A percentile compares a stretch with the other conserved stretches of the same genome.
Conservation (phyloP, 1,140 invertebrate species). For the Euura saliciscinereae region DNA sequence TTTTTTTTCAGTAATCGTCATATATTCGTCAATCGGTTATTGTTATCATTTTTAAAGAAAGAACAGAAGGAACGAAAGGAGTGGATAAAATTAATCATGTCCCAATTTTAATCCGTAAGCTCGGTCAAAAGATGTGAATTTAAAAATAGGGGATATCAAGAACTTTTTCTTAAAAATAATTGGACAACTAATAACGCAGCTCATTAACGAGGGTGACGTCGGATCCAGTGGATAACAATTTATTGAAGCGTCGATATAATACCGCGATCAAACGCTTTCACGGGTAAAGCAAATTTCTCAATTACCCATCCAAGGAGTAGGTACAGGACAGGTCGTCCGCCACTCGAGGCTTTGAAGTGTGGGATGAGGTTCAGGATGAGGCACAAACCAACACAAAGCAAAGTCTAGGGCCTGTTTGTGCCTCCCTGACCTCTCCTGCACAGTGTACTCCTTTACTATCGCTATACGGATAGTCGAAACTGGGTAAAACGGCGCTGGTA, state of each 20-base stretch:
- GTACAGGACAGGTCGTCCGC: too few relatives aligned
- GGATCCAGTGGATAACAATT: neutral
- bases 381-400: neutral
- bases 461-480: neutral
- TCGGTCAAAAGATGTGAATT: too few relatives aligned
- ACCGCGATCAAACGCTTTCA: neutral
- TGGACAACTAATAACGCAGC: too few relatives aligned
- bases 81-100: too few relatives aligned
- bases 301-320: neutral
- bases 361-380: neutral
- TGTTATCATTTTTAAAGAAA: too few relatives aligned
- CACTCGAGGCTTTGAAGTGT: too few relatives aligned
- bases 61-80: too few relatives aligned
- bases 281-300: constrained; percentile 3
- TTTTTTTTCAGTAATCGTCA: too few relatives aligned
- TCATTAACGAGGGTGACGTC: neutral
- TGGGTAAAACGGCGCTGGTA: neutral
- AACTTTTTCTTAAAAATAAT: too few relatives aligned
- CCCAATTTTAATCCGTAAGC: too few relatives aligned
- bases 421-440: neutral
- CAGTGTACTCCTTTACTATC: neutral
- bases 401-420: neutral
- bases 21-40: too few relatives aligned
- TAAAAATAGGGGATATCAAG: too few relatives aligned
- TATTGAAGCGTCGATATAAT: neutral